Percentiles rank a stretch among this genome's conserved stretches.
These are phyloP conservation scores for Bombus confusus DNA, from an alignment of 1,140 invertebrate species.

Conservation along the genomic window DNA sequence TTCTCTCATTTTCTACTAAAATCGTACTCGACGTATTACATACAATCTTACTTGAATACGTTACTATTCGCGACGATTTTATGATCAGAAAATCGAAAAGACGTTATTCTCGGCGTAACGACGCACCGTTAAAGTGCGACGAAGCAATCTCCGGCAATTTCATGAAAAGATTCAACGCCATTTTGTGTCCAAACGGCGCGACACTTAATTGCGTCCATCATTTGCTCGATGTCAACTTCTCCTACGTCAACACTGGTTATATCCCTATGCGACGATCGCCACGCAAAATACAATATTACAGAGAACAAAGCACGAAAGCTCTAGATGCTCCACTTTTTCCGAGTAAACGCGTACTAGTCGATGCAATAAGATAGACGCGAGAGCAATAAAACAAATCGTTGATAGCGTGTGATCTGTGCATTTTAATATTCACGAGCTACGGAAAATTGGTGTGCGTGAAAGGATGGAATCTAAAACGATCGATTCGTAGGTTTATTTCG, in stretches of 20 bases:
- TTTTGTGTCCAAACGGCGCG: not conserved
- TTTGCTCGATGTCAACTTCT: not conserved
- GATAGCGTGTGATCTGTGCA: not conserved
- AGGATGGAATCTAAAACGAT: not conserved
- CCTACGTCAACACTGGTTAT: not conserved
- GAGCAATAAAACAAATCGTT: slow-evolving; percentile 16
- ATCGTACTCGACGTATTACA: not conserved
- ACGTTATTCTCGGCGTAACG: not conserved
- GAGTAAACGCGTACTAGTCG: not conserved
- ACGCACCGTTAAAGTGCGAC: not conserved
- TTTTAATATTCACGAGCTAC: not conserved
- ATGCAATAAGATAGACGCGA: not conserved
- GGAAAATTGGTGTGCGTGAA: not conserved
- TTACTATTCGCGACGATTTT: not conserved
- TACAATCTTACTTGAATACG: not conserved
- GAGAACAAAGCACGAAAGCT: not conserved
- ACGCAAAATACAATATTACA: not conserved
- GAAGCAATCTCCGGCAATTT: not conserved
- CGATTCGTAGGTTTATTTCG: too few relatives aligned
- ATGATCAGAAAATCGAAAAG: not conserved
- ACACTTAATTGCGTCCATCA: not conserved
- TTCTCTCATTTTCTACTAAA: too few relatives aligned
- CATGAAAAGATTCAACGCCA: not conserved
- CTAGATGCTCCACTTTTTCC: not conserved
- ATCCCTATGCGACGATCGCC: not conserved